Conservation (phyloP, 2,888 invertebrate species). For the Nemoura dubitans region DNA sequence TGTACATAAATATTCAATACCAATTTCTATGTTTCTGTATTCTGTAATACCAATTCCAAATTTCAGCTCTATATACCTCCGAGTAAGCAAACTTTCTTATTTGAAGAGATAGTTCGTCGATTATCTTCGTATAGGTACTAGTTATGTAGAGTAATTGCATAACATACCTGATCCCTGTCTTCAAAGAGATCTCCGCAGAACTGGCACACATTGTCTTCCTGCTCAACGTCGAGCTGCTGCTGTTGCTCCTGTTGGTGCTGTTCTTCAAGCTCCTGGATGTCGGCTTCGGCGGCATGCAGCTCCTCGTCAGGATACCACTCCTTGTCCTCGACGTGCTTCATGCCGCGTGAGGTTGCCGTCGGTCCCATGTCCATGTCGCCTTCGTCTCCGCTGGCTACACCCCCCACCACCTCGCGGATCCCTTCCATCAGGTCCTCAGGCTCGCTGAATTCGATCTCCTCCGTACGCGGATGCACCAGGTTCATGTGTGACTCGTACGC, state of each 20-base stretch:
- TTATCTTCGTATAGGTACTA: too few relatives aligned
- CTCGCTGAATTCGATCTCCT: conserved; percentile 79
- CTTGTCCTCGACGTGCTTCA: conserved; percentile 38
- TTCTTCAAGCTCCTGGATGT: conserved; percentile 60
- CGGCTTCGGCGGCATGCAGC: conserved; percentile 61
- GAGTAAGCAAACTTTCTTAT: too few relatives aligned
- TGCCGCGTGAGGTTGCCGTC: conserved; percentile 54
- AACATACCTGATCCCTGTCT: conserved; percentile 52
- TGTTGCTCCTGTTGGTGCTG: conserved; percentile 44
- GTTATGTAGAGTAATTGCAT: too few relatives aligned
- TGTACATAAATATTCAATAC: too few relatives aligned
- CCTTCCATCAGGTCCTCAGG: conserved; percentile 88
- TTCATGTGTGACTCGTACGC: conserved; percentile 70
- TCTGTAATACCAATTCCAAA: too few relatives aligned
- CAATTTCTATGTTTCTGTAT: too few relatives aligned
- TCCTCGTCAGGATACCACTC: conserved; percentile 60
- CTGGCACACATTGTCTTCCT: conserved; percentile 54
- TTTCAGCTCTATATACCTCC: too few relatives aligned
- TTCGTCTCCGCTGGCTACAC: conserved; percentile 60
- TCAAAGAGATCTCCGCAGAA: conserved; percentile 56
- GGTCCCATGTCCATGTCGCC: conserved; percentile 59
- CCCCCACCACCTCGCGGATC: conserved; percentile 74
- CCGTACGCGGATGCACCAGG: conserved; percentile 65
- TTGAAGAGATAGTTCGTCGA: too few relatives aligned
- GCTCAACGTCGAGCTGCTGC: conserved; percentile 38